Evolutionary conservation across 2,888 invertebrate species (phyloP).

Genomic region (Xanthia togata): DNA sequence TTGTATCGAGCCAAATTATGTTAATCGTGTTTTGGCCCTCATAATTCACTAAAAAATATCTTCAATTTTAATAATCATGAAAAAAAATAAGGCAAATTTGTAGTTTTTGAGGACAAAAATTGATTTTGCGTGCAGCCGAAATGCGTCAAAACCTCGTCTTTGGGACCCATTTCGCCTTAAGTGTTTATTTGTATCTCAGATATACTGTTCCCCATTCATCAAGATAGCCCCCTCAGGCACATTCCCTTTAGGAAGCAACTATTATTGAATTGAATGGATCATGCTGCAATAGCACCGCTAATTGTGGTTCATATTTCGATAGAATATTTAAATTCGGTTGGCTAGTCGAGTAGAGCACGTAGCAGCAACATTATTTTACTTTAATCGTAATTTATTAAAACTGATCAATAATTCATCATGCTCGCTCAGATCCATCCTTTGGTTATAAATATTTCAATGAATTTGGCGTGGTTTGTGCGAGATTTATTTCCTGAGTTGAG

Average conservation of each 20-base stretch:
- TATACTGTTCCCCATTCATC: neutral
- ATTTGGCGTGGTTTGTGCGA: neutral
- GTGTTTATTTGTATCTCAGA: neutral
- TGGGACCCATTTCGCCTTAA: too few relatives aligned
- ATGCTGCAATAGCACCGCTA: neutral
- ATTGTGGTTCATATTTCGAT: neutral
- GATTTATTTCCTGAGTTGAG: slow-evolving; percentile 14
- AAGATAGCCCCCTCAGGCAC: too few relatives aligned
- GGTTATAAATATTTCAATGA: slow-evolving; percentile 36
- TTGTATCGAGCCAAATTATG: too few relatives aligned
- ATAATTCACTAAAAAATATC: too few relatives aligned
- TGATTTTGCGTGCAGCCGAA: too few relatives aligned
- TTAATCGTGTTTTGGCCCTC: too few relatives aligned
- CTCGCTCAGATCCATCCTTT: neutral
- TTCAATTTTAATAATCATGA: too few relatives aligned
- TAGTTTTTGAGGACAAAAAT: too few relatives aligned
- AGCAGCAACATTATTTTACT: neutral
- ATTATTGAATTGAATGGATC: slow-evolving; percentile 5
- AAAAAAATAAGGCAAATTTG: too few relatives aligned
- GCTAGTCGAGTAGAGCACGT: neutral
- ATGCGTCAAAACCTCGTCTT: too few relatives aligned
- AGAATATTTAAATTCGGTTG: neutral
- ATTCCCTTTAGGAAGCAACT: neutral
- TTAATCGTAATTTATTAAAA: slow-evolving; percentile 25
- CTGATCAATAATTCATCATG: slow-evolving; percentile 22